Percentiles rank a stretch among this genome's conserved stretches.
These are phyloP conservation scores for Pristionchus entomophagus DNA, from an alignment of 2,888 invertebrate genomes.

Conservation along the genomic window DNA sequence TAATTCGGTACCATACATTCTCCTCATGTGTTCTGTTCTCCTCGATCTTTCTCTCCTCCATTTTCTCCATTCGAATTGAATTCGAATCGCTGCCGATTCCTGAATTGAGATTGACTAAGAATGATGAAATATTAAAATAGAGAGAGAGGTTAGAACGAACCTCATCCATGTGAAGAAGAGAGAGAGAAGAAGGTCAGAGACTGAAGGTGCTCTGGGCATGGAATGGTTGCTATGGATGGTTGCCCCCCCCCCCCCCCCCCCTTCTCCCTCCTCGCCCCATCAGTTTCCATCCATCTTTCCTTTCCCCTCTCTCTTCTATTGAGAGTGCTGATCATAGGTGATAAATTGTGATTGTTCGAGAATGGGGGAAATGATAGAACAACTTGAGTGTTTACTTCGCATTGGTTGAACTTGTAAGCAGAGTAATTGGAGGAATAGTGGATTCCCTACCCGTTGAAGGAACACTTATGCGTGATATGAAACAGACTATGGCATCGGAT, in stretches of 20 bases:
- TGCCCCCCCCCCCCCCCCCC: not conserved
- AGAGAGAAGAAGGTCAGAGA: not conserved
- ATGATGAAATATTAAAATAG: not conserved
- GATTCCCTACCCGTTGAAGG: not conserved
- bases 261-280: not conserved
- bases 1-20: not conserved
- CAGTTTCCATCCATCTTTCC: not conserved
- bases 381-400: not conserved
- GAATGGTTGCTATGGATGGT: not conserved
- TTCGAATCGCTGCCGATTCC: conserved; percentile 39
- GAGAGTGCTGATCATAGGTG: too few species aligned
- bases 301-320: not conserved
- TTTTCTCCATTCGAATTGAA: conserved; percentile 41
- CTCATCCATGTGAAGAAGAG: conserved; percentile 3
- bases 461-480: conserved; percentile 25
- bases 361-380: not conserved
- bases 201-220: not conserved
- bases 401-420: conserved; percentile 35
- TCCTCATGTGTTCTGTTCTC: conserved; percentile 9
- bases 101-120: not conserved
- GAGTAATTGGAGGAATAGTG: not conserved
- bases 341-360: not conserved
- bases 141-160: not conserved
- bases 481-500: not conserved
- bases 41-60: conserved; percentile 37